Evolutionary conservation across 2,888 invertebrate species (phyloP), one percentile per base, ranked within the genome.

Genomic region (Agrotis exclamationis): DNA sequence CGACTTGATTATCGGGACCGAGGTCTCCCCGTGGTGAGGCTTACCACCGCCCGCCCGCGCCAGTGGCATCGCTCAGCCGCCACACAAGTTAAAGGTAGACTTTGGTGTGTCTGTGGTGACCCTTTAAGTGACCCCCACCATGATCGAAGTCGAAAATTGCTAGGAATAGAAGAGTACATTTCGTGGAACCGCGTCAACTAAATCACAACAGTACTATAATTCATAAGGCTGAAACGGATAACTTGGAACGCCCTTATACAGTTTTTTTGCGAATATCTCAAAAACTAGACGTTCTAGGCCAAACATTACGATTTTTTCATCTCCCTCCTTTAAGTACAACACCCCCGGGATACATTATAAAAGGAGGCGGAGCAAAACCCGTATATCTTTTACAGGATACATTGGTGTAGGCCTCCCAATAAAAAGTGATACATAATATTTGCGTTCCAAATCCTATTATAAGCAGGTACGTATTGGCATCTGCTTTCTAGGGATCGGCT

Each of bases 391-490:
- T 0, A 59, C 18, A 48, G n/a, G 39, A 54, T 54, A 56, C 20
- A 64, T 56, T 45, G 56, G 11, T 50, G 51, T 5, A 44, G 48
- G 24, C 44, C 13, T 47, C 1, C 18, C 14, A 64, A 60, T 74
- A 72, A 63, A 67, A 53, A 58, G 51, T 48, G 70, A 64, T 75
- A 71, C 71, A 70, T 53, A 69, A 45, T 71, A 79, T 68, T 80
- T 77, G 54, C 63, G 45, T 64, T 60, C 74, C 69, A 81, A 81
- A 80, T 82, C 80, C 82, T 73, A 86, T 85, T 78, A 80, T 80
- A 82, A 84, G 82, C 83, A 85, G 82, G 85, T 85, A 89, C 83
- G 77, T 84, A 84, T 82, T 76, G 84, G 82, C 83, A 83, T 82
- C 85, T 80, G 86, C 76, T 81, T 86, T 87, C 80, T 79, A 74